Percentiles rank a stretch among this genome's conserved stretches.
These are phyloP conservation scores for Girardia tigrina DNA, from an alignment of 2,888 invertebrate genomes.

Conservation along the genomic window DNA sequence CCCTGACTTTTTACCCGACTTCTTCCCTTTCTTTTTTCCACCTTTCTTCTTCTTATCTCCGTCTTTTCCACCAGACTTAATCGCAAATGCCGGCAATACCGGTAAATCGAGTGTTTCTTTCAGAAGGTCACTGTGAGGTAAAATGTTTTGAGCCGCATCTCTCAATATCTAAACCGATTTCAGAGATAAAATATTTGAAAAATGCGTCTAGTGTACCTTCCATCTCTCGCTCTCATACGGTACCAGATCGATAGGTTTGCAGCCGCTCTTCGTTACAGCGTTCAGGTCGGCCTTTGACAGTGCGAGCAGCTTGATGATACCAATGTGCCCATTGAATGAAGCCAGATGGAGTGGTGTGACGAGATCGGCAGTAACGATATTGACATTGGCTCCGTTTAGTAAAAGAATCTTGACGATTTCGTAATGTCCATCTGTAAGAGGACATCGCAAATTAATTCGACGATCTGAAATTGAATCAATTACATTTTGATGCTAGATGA, in stretches of 20 bases:
- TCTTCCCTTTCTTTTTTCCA: slow-evolving; percentile 26
- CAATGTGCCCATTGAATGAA: neutral
- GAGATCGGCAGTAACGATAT: neutral
- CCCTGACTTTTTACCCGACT: neutral
- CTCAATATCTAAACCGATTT: neutral
- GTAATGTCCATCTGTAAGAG: slow-evolving; percentile 1
- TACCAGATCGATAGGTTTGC: slow-evolving; percentile 13
- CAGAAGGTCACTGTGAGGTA: slow-evolving; percentile 14
- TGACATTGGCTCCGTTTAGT: slow-evolving; percentile 28
- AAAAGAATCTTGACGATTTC: slow-evolving; percentile 25
- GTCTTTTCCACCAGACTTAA: neutral
- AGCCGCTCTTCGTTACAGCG: slow-evolving; percentile 7
- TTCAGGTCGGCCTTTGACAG: neutral
- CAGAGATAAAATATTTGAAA: neutral
- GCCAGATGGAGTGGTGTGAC: slow-evolving; percentile 26
- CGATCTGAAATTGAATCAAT: too few relatives aligned
- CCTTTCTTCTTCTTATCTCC: slow-evolving; percentile 26
- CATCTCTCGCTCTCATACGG: slow-evolving; percentile 10
- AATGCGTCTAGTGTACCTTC: neutral
- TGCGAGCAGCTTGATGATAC: slow-evolving; percentile 16
- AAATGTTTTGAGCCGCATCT: neutral
- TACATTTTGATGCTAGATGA: neutral
- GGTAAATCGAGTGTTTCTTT: slow-evolving; percentile 21
- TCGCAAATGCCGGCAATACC: slow-evolving; percentile 14
- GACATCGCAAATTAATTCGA: neutral